These are phyloP conservation scores for Onthophagus sagittarius DNA, from an alignment of 2,888 invertebrate species.

Conservation along the genomic window DNA sequence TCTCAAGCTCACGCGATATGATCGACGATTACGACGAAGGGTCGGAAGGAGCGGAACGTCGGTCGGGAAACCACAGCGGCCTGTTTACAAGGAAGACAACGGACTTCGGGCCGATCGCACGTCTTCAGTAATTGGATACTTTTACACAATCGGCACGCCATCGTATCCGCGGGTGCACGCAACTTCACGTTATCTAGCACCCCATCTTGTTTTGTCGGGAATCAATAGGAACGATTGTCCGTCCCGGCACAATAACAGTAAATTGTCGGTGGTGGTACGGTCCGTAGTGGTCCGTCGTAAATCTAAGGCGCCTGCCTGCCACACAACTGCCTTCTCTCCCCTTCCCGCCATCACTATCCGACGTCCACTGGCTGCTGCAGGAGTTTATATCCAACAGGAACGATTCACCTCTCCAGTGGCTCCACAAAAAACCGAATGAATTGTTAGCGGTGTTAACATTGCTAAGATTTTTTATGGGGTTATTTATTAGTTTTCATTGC, in stretches of 20 bases:
- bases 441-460: background rate
- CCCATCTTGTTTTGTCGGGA: constrained; percentile 15
- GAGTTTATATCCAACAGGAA: constrained; percentile 16
- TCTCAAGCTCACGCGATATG: background rate
- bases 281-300: constrained; percentile 14
- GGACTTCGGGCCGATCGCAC: background rate
- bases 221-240: constrained; percentile 17
- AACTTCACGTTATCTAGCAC: constrained; percentile 3
- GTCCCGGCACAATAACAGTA: constrained; percentile 18
- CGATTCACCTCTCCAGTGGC: constrained; percentile 5
- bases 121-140: background rate
- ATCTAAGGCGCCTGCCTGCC: constrained; percentile 13
- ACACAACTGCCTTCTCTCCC: background rate
- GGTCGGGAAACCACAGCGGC: background rate
- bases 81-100: background rate
- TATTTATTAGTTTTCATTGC: background rate
- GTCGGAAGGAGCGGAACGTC: background rate
- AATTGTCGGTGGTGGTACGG: constrained; percentile 15
- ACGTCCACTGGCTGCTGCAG: background rate
- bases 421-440: constrained; percentile 11
- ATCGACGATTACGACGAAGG: background rate
- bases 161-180: constrained; percentile 1
- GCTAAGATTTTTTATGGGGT: background rate
- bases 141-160: constrained; percentile 6
- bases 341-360: constrained; percentile 14